phyloP scores from a whole-genome alignment of 1,140 invertebrate genomes.

The Papilio polytes region DNA sequence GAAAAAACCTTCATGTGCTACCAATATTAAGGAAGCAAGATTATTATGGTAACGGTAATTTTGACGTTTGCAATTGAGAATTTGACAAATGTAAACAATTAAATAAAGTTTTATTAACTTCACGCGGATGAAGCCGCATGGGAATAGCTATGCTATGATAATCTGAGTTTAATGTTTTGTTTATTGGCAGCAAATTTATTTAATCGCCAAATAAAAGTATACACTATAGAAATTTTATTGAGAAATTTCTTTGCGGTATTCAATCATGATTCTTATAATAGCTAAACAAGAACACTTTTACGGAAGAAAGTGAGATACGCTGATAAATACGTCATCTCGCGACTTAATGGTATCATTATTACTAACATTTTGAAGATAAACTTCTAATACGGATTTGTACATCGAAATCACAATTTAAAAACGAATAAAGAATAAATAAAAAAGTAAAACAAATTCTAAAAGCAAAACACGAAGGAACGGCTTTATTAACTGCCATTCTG shows the following conservation, averaged over 20 bases:
- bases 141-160: too few relatives aligned
- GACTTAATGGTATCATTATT: background rate
- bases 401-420: background rate
- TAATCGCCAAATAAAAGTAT: background rate
- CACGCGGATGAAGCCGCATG: too few relatives aligned
- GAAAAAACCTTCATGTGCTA: too few relatives aligned
- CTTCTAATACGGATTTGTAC: background rate
- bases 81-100: too few relatives aligned
- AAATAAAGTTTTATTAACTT: too few relatives aligned
- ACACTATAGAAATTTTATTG: background rate
- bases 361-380: background rate
- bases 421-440: background rate
- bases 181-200: too few relatives aligned
- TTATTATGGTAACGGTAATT: too few relatives aligned
- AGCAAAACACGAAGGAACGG: slow-evolving; percentile 63
- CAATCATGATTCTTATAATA: background rate
- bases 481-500: slow-evolving; percentile 75
- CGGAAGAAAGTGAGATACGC: slow-evolving; percentile 43
- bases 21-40: too few relatives aligned
- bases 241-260: background rate
- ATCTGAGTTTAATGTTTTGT: background rate
- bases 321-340: slow-evolving; percentile 48
- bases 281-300: background rate
- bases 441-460: slow-evolving; percentile 52
- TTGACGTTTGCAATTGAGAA: too few relatives aligned